Percentiles rank a stretch among this genome's conserved stretches.
Evolutionary conservation across 2,113 vertebrate species (phyloP).

Genomic region (Anolis sagrei): DNA sequence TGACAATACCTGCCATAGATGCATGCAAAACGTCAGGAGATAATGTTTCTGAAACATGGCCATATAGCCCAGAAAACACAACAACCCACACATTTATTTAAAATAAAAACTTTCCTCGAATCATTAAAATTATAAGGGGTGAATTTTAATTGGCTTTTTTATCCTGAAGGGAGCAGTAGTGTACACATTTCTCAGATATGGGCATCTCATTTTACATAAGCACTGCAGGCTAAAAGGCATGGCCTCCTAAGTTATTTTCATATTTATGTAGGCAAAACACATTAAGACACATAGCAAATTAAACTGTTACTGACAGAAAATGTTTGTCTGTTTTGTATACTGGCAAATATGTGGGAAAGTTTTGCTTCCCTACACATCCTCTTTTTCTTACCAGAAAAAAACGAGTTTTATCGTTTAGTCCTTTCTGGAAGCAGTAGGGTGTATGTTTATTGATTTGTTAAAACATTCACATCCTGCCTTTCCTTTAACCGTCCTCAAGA

Average conservation of each 20-base stretch:
- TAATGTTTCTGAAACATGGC: too few species aligned
- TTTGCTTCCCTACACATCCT: not conserved
- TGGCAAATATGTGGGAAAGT: not conserved
- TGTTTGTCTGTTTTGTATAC: not conserved
- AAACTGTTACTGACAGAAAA: not conserved
- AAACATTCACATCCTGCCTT: not conserved
- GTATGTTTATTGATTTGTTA: not conserved
- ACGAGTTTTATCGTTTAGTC: not conserved
- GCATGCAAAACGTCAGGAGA: too few species aligned
- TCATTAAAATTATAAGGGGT: not conserved
- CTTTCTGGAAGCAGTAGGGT: not conserved
- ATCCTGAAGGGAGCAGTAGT: constrained; percentile 17
- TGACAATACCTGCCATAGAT: too few species aligned
- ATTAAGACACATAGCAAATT: not conserved
- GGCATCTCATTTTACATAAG: not conserved
- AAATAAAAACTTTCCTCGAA: not conserved
- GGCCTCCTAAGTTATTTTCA: not conserved
- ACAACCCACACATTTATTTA: not conserved
- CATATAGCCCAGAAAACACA: too few species aligned
- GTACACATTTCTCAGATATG: not conserved
- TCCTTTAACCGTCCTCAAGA: not conserved
- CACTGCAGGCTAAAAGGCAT: not conserved
- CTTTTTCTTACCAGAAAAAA: not conserved
- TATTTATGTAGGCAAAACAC: not conserved
- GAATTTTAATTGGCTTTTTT: not conserved